Percentiles rank a stretch among this genome's conserved stretches.
Evolutionary conservation across 2,113 vertebrate genomes (phyloP).

Genomic region (Prolemur simus): DNA sequence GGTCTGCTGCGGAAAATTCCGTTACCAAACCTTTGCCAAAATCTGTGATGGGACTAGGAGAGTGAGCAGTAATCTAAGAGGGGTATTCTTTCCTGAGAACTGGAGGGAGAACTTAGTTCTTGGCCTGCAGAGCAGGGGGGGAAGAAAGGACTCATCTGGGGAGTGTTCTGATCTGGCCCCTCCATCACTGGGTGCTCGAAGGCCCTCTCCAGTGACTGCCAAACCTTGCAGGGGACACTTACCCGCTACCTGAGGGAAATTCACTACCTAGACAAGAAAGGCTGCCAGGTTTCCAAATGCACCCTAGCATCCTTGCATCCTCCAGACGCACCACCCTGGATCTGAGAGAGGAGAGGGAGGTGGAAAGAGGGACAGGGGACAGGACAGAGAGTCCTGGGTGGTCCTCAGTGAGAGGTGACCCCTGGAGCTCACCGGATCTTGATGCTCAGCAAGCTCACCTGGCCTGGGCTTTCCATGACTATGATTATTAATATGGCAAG

Average conservation of each 20-base stretch:
- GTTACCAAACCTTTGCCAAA: not conserved
- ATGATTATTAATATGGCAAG: not conserved
- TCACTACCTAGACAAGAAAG: not conserved
- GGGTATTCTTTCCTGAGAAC: not conserved
- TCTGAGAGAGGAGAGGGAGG: not conserved
- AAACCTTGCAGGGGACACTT: not conserved
- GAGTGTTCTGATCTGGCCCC: not conserved
- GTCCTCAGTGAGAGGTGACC: fast-evolving
- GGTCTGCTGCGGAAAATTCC: not conserved
- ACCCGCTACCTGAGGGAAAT: too few relatives aligned
- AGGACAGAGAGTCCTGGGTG: too few relatives aligned
- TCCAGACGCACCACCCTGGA: not conserved
- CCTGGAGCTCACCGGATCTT: not conserved
- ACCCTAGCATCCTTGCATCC: not conserved
- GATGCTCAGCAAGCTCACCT: not conserved
- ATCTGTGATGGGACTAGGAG: not conserved
- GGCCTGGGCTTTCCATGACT: not conserved
- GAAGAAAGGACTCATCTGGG: not conserved
- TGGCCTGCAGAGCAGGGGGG: not conserved
- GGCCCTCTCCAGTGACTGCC: not conserved
- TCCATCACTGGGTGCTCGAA: not conserved
- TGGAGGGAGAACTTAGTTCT: not conserved
- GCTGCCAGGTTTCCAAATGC: not conserved
- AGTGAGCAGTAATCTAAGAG: not conserved
- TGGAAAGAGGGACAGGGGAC: not conserved